Base-by-base conservation (phyloP, 2,113 vertebrate species). In the Syngnathus floridae region DNA sequence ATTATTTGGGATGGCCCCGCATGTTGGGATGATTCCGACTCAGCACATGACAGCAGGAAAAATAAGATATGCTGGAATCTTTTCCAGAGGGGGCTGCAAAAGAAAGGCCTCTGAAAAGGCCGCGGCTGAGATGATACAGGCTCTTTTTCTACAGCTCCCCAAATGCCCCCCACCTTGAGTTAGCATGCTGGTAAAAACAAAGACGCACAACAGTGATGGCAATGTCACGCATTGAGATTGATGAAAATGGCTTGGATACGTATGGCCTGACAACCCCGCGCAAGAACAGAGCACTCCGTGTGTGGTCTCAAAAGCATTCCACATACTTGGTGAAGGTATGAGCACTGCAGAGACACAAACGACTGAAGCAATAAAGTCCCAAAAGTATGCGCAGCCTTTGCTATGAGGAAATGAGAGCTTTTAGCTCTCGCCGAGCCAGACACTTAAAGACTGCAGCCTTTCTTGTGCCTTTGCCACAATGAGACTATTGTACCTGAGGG, bases 101-200 rank as follows among this genome's bases (percentile, higher is more conserved):
- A 65, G 60, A 76, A 77, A 71, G 69, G 26, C 26, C 26, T 31
- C 26, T 31, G 26, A 31, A 77, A 78, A 78, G 73, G 66, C 64
- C 71, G 69, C 67, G 58, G 77, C 73, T 78, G 64, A 66, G 67
- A 77, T 66, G 73, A 83, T 74, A 79, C 63, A 60, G 46, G 26
- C 38, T 49, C 61, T 66, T 67, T 36, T 37, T 46, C 13, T 17
- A 38, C 58, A 16, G 1, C 6, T 46, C 4, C 46, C 21, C 46
- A 73, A 66, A 21, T 54, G 45, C 75, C 81, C 63, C 80, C 26
- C 43, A 56, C 57, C 84, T 66, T 49, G 64, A 81, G 54, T 66
- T 46, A 14, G 16, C 16, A 51, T 21, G 9, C 49, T 52, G 11
- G 21, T 52, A 5, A 5, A 54, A 54, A 54, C 12, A 26, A 54